Conservation (phyloP, 2,888 invertebrate genomes). For the Podabrus alpinus region DNA sequence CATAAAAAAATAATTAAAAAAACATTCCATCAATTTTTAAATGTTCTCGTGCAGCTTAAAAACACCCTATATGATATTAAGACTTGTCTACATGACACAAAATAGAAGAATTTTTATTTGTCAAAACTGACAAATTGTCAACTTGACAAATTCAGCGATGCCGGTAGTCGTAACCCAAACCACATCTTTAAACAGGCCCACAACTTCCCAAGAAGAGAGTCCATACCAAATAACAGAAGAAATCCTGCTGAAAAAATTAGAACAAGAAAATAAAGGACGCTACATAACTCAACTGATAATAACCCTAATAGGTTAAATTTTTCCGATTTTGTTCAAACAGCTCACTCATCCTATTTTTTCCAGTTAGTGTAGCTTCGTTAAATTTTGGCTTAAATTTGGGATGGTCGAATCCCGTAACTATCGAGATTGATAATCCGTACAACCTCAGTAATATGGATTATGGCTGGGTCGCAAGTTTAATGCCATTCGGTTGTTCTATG, state of each 20-base stretch:
- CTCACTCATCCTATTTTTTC: constrained; percentile 12
- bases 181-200: neutral
- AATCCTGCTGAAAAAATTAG: constrained; percentile 19
- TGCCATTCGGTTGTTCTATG: constrained; percentile 37
- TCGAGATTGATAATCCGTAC: neutral
- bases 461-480: constrained; percentile 34
- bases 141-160: neutral
- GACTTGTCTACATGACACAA: no score
- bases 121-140: neutral
- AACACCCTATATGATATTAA: no score
- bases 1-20: no score
- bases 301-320: neutral
- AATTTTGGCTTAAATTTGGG: constrained; percentile 39
- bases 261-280: constrained; percentile 23
- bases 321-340: neutral
- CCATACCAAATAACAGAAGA: constrained; percentile 36
- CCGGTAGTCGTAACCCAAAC: neutral
- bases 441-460: neutral
- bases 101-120: no score
- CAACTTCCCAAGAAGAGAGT: neutral
- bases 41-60: no score
- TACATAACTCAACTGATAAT: constrained; percentile 29
- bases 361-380: constrained; percentile 38
- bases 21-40: no score
- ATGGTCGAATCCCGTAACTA: constrained; percentile 38